Evolutionary conservation across 1,140 invertebrate species (phyloP).

Genomic region (Danaus plexippus): DNA sequence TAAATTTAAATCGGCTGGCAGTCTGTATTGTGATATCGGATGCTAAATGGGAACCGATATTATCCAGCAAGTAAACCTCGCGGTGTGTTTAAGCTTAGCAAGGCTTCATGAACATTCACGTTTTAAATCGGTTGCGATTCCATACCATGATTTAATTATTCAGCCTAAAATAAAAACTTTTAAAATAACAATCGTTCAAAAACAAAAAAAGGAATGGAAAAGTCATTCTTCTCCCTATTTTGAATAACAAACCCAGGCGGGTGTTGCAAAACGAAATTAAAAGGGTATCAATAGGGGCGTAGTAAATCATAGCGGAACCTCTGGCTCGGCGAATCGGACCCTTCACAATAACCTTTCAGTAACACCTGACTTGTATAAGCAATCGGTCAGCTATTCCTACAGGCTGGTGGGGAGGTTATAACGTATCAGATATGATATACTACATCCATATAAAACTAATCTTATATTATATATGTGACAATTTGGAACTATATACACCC

Average conservation of each 20-base stretch:
- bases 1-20: constrained; percentile 71
- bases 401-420: too few relatives aligned
- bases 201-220: too few relatives aligned
- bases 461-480: too few relatives aligned
- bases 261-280: constrained; percentile 30
- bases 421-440: too few relatives aligned
- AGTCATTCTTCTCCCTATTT: too few relatives aligned
- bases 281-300: constrained; percentile 57
- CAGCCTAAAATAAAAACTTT: constrained; percentile 2
- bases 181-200: not conserved
- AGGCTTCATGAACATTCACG: constrained; percentile 3
- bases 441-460: too few relatives aligned
- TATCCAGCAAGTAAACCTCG: constrained; percentile 59
- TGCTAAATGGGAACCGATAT: constrained; percentile 65
- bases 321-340: constrained; percentile 42
- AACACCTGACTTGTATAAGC: constrained; percentile 37
- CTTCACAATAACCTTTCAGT: constrained; percentile 47
- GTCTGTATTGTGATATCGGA: constrained; percentile 69
- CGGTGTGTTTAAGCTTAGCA: constrained; percentile 41
- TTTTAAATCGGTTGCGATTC: not conserved
- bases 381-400: too few relatives aligned
- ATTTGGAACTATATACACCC: too few relatives aligned
- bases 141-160: not conserved
- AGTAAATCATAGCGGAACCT: constrained; percentile 55
- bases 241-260: constrained; percentile 3